Percentiles rank a stretch among this genome's conserved stretches.
These are phyloP conservation scores for Slavum lentiscoides DNA, from an alignment of 2,888 invertebrate genomes.

Conservation along the genomic window DNA sequence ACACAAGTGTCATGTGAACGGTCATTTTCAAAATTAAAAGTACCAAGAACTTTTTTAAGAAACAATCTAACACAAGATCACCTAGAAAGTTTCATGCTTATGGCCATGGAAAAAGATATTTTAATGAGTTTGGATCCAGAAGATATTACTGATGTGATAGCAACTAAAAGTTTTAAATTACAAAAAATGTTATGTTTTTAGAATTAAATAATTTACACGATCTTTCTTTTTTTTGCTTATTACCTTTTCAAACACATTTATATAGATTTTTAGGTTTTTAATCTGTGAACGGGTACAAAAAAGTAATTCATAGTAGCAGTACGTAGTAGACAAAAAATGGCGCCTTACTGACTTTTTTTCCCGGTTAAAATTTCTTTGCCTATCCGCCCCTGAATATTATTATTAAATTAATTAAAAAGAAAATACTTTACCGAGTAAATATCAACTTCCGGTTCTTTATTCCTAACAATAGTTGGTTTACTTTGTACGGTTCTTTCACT, in stretches of 20 bases:
- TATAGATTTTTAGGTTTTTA: too few species aligned
- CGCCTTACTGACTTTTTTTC: conserved; percentile 11
- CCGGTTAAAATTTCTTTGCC: conserved; percentile 6
- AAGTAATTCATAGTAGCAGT: neutral
- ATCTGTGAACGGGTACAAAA: too few species aligned
- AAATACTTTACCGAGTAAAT: conserved; percentile 48
- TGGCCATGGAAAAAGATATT: conserved; percentile 43
- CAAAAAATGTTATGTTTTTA: conserved; percentile 17
- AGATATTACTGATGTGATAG: conserved; percentile 2
- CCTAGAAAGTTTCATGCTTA: conserved; percentile 33
- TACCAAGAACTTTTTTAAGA: conserved; percentile 28
- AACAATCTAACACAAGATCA: conserved; percentile 25
- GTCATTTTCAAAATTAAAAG: conserved; percentile 41
- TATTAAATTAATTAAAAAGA: neutral
- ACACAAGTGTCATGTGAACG: conserved; percentile 40
- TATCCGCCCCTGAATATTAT: conserved; percentile 14
- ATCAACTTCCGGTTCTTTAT: conserved; percentile 26
- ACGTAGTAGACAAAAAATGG: neutral
- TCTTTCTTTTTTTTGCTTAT: neutral
- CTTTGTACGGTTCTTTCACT: conserved; percentile 24
- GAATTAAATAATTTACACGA: conserved; percentile 7
- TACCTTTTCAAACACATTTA: too few species aligned
- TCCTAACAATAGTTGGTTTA: conserved; percentile 7
- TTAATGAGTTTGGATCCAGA: conserved; percentile 9
- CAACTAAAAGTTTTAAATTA: neutral